Conservation (phyloP, 2,888 invertebrate genomes). For the Lepetodrilus schrolli region DNA sequence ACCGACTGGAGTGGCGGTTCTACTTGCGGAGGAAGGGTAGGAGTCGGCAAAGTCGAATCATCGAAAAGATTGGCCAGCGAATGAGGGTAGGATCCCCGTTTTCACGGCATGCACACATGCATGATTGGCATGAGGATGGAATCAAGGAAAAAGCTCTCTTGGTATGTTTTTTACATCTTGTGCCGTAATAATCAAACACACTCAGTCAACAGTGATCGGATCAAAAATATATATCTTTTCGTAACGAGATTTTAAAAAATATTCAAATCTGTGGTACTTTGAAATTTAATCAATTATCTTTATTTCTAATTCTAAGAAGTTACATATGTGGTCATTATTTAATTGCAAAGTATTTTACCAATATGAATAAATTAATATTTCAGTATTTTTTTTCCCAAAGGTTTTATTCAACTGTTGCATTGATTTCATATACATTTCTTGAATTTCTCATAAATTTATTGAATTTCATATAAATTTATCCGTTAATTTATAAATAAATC, state of each 20-base stretch:
- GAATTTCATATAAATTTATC: too few relatives aligned
- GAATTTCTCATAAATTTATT: too few relatives aligned
- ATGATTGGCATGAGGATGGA: conserved; percentile 68
- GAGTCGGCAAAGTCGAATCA: conserved; percentile 53
- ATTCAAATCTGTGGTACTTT: neutral
- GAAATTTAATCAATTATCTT: too few relatives aligned
- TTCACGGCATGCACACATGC: conserved; percentile 69
- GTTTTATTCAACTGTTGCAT: too few relatives aligned
- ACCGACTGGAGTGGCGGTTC: conserved; percentile 96
- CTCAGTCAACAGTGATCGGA: conserved; percentile 13
- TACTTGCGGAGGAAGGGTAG: conserved; percentile 83
- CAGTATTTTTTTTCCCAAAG: too few relatives aligned
- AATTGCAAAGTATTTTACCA: too few relatives aligned
- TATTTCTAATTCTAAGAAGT: too few relatives aligned
- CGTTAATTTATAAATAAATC: too few relatives aligned
- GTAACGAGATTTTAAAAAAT: neutral
- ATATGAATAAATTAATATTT: too few relatives aligned
- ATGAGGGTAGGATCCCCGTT: conserved; percentile 72
- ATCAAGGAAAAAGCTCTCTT: conserved; percentile 72
- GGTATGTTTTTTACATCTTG: conserved; percentile 61
- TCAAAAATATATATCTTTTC: neutral
- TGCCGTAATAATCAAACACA: conserved; percentile 14
- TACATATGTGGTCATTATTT: too few relatives aligned
- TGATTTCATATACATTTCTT: too few relatives aligned
- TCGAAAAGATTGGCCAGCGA: conserved; percentile 66